Evolutionary conservation across 2,113 vertebrate genomes (phyloP), one percentile per base, ranked within the genome.

Genomic region (Lepisosteus oculatus): DNA sequence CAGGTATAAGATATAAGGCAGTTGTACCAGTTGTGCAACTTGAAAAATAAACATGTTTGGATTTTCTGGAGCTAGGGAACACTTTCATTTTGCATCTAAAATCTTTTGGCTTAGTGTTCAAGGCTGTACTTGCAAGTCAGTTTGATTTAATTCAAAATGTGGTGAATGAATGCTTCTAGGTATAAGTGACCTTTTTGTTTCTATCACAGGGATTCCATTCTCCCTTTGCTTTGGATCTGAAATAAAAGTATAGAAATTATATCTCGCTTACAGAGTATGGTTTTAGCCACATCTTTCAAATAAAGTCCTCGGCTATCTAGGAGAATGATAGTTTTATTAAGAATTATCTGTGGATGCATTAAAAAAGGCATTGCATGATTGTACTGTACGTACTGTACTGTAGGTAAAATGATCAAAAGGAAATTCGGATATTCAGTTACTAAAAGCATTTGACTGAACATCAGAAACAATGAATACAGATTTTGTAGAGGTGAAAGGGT

Each of bases 401-500:
- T 65, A 73, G 65, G 56, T 77, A 17, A 77, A 72, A 55, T 63
- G 71, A 79, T 63, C 65, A 72, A 74, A 72, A 47, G 51, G 65
- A 70, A 74, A 67, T 17, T 57, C 43, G 0, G 11, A 66, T 17
- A 43, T 57, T 68, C 54, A 62, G 3, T 42, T 63, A 45, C 55
- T 63, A 69, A 71, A 70, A 74, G 59, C 17, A 9, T 4, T 43
- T 59, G 43, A 65, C 55, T 14, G 14, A 3, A 62, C 57, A 55
- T 3, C 0, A 67, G 55, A 56, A 72, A n/a, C 54, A 74, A 74
- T 11, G 41, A 70, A 67, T 67, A 45, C 55, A 69, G 68, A 76
- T 54, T 41, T 56, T 63, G 42, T 14, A 43, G 57, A 75, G 76
- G 78, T 77, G 82, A 83, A 75, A 11, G 67, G 77, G 72, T 55